phyloP scores from a whole-genome alignment of 2,888 invertebrate genomes.

The Cremastinae sp. region DNA sequence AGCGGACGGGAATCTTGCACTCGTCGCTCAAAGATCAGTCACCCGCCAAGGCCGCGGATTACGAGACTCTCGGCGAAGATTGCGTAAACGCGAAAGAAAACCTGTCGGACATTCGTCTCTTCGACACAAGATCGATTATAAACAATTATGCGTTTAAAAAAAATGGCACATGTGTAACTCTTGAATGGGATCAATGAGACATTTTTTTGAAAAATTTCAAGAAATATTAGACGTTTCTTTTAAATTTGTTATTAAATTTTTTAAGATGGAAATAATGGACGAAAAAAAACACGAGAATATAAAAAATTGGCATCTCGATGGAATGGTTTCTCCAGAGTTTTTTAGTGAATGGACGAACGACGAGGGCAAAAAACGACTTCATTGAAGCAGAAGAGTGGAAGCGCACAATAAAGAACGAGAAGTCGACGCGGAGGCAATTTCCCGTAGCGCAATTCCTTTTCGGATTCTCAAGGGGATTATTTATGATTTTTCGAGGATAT shows the following conservation, averaged over 20 bases:
- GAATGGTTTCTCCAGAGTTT: no score
- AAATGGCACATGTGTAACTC: not conserved
- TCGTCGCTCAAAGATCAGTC: slow-evolving; percentile 61
- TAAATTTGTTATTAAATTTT: no score
- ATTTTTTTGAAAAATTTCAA: no score
- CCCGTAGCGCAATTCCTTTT: slow-evolving; percentile 53
- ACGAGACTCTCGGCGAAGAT: slow-evolving; percentile 32
- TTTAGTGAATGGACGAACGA: no score
- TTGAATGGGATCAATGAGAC: no score
- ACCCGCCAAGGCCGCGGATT: slow-evolving; percentile 62
- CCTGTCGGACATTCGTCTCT: slow-evolving; percentile 34
- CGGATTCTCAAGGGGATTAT: slow-evolving; percentile 3
- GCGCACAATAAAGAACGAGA: slow-evolving; percentile 2
- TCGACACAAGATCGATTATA: slow-evolving; percentile 7
- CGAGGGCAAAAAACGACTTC: not conserved
- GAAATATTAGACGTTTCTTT: no score
- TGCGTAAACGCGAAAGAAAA: slow-evolving; percentile 38
- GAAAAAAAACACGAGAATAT: no score
- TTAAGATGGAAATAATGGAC: no score
- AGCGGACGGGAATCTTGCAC: slow-evolving; percentile 25
- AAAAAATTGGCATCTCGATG: no score
- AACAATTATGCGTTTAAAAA: not conserved
- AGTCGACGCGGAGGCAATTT: slow-evolving; percentile 49
- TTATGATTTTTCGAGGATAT: slow-evolving; percentile 24
- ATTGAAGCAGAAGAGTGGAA: slow-evolving; percentile 35